These are phyloP conservation scores for Macrocentrus cingulum DNA, from an alignment of 1,140 invertebrate species.

Conservation along the genomic window DNA sequence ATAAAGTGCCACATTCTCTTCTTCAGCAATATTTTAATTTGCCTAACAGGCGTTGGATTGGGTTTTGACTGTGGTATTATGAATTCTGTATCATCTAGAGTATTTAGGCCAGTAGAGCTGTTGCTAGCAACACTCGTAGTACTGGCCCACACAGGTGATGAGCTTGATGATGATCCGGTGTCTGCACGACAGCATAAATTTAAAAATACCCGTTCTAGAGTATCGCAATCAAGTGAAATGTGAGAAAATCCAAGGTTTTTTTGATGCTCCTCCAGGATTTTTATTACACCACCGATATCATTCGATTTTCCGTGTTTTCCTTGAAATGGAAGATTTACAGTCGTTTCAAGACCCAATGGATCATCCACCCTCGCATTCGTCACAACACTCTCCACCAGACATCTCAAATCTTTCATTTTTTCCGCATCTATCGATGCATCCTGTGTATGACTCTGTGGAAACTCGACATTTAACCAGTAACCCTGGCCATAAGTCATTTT, in stretches of 20 bases:
- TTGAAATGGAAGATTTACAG: slow-evolving; percentile 60
- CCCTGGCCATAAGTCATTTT: slow-evolving; percentile 77
- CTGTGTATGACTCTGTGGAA: slow-evolving; percentile 30
- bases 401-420: slow-evolving; percentile 50
- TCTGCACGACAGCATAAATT: slow-evolving; percentile 58
- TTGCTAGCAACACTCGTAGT: slow-evolving; percentile 34
- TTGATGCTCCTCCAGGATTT: slow-evolving; percentile 54
- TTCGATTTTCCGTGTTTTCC: slow-evolving; percentile 57
- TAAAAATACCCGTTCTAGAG: slow-evolving; percentile 62
- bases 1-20: slow-evolving; percentile 64
- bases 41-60: slow-evolving; percentile 40
- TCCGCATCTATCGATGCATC: slow-evolving; percentile 31
- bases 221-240: slow-evolving; percentile 62
- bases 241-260: slow-evolving; percentile 51
- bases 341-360: slow-evolving; percentile 49
- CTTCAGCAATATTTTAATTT: slow-evolving; percentile 56
- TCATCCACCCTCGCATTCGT: slow-evolving; percentile 56
- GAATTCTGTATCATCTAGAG: slow-evolving; percentile 45
- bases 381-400: slow-evolving; percentile 51
- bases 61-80: slow-evolving; percentile 39
- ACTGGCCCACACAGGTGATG: slow-evolving; percentile 21
- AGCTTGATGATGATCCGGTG: slow-evolving; percentile 11
- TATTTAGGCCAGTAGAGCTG: slow-evolving; percentile 34
- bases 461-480: slow-evolving; percentile 68
- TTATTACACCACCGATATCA: slow-evolving; percentile 57